A percentile compares a stretch with the other conserved stretches of the same genome.
Conservation (phyloP, 2,113 vertebrate genomes). For the Nannobrachium achirus region DNA sequence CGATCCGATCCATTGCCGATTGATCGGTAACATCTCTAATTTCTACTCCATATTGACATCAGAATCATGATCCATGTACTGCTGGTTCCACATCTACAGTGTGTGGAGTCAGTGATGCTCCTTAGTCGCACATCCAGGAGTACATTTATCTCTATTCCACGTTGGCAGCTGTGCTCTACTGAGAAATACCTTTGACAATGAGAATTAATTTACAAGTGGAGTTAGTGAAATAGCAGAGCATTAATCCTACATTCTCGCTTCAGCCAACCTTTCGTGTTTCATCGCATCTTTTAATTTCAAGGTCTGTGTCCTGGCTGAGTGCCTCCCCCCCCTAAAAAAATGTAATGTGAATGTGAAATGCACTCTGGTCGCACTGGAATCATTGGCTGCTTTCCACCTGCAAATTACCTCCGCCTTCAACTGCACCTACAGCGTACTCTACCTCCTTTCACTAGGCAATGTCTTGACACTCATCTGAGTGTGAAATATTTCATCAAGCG, state of each 20-base stretch:
- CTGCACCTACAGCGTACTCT: slow-evolving; percentile 65
- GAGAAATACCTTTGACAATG: slow-evolving; percentile 57
- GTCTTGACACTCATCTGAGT: slow-evolving; percentile 64
- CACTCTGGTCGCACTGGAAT: slow-evolving; percentile 31
- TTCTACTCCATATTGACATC: too few relatives aligned
- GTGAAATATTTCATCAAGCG: slow-evolving; percentile 76
- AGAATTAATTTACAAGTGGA: slow-evolving; percentile 62
- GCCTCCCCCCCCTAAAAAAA: too few relatives aligned
- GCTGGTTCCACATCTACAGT: too few relatives aligned
- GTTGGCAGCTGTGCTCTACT: slow-evolving; percentile 55
- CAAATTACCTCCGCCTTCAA: slow-evolving; percentile 65
- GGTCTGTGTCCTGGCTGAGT: slow-evolving; percentile 58
- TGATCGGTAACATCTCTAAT: too few relatives aligned
- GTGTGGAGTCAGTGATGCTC: neutral
- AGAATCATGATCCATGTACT: too few relatives aligned
- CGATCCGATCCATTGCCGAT: too few relatives aligned
- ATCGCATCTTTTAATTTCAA: slow-evolving; percentile 74
- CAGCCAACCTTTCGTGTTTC: slow-evolving; percentile 63
- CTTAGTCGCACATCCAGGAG: slow-evolving; percentile 28
- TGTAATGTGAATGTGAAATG: slow-evolving; percentile 31
- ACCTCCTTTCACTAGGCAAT: slow-evolving; percentile 41
- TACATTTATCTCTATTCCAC: slow-evolving; percentile 54
- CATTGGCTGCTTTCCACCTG: slow-evolving; percentile 64
- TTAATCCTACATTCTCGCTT: slow-evolving; percentile 58
- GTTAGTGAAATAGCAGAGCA: slow-evolving; percentile 56